Conservation (phyloP, 2,113 vertebrate species). For the Vanacampus margaritifer region DNA sequence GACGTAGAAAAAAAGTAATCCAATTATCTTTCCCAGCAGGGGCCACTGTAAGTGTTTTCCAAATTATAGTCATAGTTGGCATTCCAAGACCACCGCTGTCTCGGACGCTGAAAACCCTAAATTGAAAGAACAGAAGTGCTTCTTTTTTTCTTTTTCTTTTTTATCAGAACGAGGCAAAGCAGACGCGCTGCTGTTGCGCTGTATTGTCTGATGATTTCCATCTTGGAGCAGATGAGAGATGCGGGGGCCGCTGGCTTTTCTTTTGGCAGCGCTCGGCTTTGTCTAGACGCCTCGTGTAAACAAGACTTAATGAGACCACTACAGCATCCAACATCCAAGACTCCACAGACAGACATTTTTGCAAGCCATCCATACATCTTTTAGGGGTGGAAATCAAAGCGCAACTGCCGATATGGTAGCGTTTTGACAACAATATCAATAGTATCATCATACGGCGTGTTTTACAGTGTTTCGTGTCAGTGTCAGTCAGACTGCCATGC, state of each 20-base stretch:
- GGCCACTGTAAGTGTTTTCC: constrained; percentile 15
- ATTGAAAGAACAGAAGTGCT: constrained; percentile 48
- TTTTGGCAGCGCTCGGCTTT: constrained; percentile 46
- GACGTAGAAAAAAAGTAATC: constrained; percentile 5
- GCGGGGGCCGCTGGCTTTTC: constrained; percentile 24
- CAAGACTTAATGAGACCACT: constrained; percentile 57
- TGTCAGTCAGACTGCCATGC: no score
- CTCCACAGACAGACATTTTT: neutral
- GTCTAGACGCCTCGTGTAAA: constrained; percentile 67
- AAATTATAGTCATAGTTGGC: constrained; percentile 26
- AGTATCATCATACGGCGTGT: neutral
- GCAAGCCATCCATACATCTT: neutral
- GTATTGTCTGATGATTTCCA: constrained; percentile 56
- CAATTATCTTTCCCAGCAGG: constrained; percentile 8
- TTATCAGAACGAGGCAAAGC: constrained; percentile 49
- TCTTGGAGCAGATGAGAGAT: constrained; percentile 51
- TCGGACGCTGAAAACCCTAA: constrained; percentile 37
- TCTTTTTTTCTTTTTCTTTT: constrained; percentile 34
- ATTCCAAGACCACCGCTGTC: constrained; percentile 43
- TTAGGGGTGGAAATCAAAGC: neutral
- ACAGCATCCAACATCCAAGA: constrained; percentile 14
- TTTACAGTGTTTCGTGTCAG: no score
- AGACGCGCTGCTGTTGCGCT: constrained; percentile 33
- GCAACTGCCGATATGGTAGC: neutral
- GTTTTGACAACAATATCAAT: neutral